Evolutionary conservation across 2,888 invertebrate genomes (phyloP).

Genomic region (Pandemis corylana): DNA sequence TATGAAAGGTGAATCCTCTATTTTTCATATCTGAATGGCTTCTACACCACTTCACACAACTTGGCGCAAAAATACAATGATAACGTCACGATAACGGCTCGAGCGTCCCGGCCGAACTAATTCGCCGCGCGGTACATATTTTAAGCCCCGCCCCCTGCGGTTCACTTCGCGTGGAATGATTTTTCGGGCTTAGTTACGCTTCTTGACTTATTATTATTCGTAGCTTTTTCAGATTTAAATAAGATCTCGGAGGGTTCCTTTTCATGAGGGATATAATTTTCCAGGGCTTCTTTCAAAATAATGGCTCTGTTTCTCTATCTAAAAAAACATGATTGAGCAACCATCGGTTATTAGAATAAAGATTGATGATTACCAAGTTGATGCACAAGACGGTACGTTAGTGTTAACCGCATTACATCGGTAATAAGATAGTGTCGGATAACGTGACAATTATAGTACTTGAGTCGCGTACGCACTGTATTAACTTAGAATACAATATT

Average conservation of each 20-base stretch:
- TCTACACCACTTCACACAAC: too few relatives aligned
- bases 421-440: slow-evolving; percentile 53
- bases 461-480: neutral
- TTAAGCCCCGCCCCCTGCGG: too few relatives aligned
- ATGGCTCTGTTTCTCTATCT: neutral
- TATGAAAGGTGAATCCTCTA: too few relatives aligned
- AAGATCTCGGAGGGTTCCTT: neutral
- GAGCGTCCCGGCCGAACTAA: too few relatives aligned
- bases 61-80: too few relatives aligned
- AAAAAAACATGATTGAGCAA: neutral
- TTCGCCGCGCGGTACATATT: too few relatives aligned
- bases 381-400: neutral
- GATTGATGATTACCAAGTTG: neutral
- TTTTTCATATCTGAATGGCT: too few relatives aligned
- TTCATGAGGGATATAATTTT: neutral
- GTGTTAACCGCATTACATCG: slow-evolving; percentile 37
- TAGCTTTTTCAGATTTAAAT: neutral
- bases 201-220: too few relatives aligned
- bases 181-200: too few relatives aligned
- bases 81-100: too few relatives aligned
- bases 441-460: slow-evolving; percentile 47
- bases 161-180: too few relatives aligned
- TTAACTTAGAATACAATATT: neutral
- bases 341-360: neutral
- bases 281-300: neutral